Evolutionary conservation across 1,140 invertebrate species (phyloP).

Genomic region (Caenorhabditis tropicalis): DNA sequence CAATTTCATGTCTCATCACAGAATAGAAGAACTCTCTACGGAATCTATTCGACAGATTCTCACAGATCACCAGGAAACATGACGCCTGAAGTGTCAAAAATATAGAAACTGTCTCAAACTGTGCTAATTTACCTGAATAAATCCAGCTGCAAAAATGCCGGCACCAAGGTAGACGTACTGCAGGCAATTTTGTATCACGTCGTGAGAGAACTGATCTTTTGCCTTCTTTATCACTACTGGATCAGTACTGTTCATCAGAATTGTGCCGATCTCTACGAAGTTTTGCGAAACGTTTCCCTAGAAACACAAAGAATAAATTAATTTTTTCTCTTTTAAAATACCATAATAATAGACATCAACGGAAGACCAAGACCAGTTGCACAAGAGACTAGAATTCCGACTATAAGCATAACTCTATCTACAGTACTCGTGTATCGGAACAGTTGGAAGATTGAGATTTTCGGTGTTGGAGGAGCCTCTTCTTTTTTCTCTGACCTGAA

Average conservation of each 20-base stretch:
- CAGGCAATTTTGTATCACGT: conserved; percentile 54
- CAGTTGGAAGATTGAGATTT: conserved; percentile 49
- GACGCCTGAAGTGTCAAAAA: no score
- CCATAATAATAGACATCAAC: conserved; percentile 57
- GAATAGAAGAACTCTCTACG: conserved; percentile 79
- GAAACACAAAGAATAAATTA: not conserved
- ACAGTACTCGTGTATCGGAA: conserved; percentile 56
- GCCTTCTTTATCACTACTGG: not conserved
- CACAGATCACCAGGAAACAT: conserved; percentile 72
- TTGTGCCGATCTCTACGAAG: conserved; percentile 28
- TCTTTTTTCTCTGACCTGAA: not conserved
- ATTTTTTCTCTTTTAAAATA: not conserved
- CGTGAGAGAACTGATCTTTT: conserved; percentile 14
- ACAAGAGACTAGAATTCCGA: conserved; percentile 49
- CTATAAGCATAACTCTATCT: conserved; percentile 51
- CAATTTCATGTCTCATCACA: conserved; percentile 84
- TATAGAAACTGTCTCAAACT: no score
- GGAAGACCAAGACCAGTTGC: conserved; percentile 58
- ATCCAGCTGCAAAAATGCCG: conserved; percentile 57
- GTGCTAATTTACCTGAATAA: conserved; percentile 54
- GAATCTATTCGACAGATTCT: conserved; percentile 79
- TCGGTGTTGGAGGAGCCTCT: not conserved
- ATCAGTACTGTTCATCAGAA: not conserved
- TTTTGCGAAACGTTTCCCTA: conserved; percentile 50
- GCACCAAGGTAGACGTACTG: conserved; percentile 56